A percentile compares a stretch with the other conserved stretches of the same genome.
These are phyloP conservation scores for Anthoscopus minutus DNA, from an alignment of 2,113 vertebrate species.

Conservation along the genomic window DNA sequence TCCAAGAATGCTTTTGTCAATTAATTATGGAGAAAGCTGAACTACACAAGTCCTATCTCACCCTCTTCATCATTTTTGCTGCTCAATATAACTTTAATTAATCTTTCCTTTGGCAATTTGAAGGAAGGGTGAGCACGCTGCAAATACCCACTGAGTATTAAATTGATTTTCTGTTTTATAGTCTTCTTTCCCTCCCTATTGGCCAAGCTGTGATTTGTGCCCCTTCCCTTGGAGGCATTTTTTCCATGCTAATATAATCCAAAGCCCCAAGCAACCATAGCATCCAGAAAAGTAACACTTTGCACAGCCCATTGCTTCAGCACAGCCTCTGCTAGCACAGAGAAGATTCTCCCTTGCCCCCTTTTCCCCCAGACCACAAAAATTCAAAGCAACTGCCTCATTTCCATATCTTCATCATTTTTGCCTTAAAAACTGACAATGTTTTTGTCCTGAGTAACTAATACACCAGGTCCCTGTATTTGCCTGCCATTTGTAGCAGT, in stretches of 20 bases:
- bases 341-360: background rate
- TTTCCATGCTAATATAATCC: conserved; percentile 32
- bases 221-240: background rate
- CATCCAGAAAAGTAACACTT: background rate
- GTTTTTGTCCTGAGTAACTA: background rate
- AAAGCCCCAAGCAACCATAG: background rate
- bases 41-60: background rate
- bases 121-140: conserved; percentile 53
- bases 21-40: conserved; percentile 39
- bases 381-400: background rate
- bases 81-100: conserved; percentile 67
- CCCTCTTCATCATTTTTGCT: conserved; percentile 39
- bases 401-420: background rate
- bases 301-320: background rate
- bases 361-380: background rate
- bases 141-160: conserved; percentile 50
- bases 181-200: conserved; percentile 11
- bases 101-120: conserved; percentile 57
- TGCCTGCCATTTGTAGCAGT: background rate
- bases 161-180: conserved; percentile 61
- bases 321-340: background rate
- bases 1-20: conserved; percentile 23
- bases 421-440: background rate
- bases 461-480: background rate
- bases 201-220: conserved; percentile 42